A percentile compares a stretch with the other conserved stretches of the same genome.
These are phyloP conservation scores for Apis dorsata DNA, from an alignment of 1,140 invertebrate species.

Conservation along the genomic window DNA sequence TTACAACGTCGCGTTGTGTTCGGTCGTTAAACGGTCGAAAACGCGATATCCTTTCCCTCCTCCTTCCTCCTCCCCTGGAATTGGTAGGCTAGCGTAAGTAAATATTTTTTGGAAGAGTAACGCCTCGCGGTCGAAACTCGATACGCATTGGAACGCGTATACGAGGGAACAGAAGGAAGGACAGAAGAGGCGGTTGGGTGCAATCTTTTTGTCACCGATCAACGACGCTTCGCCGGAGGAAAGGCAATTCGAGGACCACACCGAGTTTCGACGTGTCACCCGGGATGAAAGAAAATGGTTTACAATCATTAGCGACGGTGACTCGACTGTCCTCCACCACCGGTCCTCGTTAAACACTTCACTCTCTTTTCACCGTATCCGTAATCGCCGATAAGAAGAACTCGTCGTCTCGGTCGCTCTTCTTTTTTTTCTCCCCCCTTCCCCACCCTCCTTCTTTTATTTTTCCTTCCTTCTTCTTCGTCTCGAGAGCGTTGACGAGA, in stretches of 20 bases:
- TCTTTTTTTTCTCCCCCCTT: background rate
- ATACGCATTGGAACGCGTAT: background rate
- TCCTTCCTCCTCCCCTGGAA: no score
- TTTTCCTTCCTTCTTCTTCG: background rate
- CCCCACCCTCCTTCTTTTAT: background rate
- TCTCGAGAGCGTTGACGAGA: conserved; percentile 43
- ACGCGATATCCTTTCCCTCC: background rate
- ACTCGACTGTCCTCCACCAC: conserved; percentile 58
- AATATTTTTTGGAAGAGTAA: no score
- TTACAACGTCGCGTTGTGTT: conserved; percentile 22
- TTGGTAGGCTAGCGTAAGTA: no score
- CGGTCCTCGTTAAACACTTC: conserved; percentile 68
- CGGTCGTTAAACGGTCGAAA: conserved; percentile 15
- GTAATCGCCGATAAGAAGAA: conserved; percentile 67
- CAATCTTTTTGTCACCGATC: conserved; percentile 60
- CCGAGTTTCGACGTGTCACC: conserved; percentile 65
- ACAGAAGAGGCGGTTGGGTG: conserved; percentile 29
- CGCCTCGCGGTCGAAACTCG: no score
- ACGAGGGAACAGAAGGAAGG: background rate
- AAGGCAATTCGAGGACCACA: conserved; percentile 62
- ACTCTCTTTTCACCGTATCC: conserved; percentile 65
- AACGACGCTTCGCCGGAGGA: conserved; percentile 38
- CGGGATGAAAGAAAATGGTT: conserved; percentile 65
- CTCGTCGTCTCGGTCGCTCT: conserved; percentile 29
- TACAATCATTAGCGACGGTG: conserved; percentile 67